Percentiles rank a stretch among this genome's conserved stretches.
These are phyloP conservation scores for Hemiscyllium ocellatum DNA, from an alignment of 2,113 vertebrate genomes.

Conservation along the genomic window DNA sequence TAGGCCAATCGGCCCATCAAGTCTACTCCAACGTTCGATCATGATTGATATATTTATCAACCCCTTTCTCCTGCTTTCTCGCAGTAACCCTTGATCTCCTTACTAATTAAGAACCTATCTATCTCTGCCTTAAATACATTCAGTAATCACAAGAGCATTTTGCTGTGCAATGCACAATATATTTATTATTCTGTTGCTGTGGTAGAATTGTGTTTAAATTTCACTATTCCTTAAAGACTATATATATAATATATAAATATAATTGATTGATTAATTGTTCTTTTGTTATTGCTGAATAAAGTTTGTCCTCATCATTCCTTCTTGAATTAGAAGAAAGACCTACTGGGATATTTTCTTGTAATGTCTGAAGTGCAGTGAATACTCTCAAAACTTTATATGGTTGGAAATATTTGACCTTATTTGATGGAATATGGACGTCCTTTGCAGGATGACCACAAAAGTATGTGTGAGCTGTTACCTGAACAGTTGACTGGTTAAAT, in stretches of 20 bases:
- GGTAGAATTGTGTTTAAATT: background rate
- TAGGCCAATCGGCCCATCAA: too few species aligned
- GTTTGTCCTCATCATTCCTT: background rate
- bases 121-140: too few species aligned
- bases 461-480: too few species aligned
- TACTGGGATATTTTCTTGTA: background rate
- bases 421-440: too few species aligned
- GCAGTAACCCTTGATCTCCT: too few species aligned
- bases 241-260: background rate
- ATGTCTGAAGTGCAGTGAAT: background rate
- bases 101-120: too few species aligned
- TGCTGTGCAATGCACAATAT: background rate
- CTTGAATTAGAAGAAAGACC: background rate
- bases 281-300: background rate
- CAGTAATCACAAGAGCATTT: background rate
- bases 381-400: background rate
- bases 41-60: too few species aligned
- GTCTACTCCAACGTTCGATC: too few species aligned
- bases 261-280: background rate
- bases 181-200: background rate
- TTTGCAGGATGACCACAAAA: too few species aligned
- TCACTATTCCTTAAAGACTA: background rate
- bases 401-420: background rate
- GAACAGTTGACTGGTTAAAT: too few species aligned
- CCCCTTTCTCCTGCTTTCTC: too few species aligned